Evolutionary conservation across 2,797 vertebrate genomes (phyloP).

Genomic region (Steatocranus sp.): DNA sequence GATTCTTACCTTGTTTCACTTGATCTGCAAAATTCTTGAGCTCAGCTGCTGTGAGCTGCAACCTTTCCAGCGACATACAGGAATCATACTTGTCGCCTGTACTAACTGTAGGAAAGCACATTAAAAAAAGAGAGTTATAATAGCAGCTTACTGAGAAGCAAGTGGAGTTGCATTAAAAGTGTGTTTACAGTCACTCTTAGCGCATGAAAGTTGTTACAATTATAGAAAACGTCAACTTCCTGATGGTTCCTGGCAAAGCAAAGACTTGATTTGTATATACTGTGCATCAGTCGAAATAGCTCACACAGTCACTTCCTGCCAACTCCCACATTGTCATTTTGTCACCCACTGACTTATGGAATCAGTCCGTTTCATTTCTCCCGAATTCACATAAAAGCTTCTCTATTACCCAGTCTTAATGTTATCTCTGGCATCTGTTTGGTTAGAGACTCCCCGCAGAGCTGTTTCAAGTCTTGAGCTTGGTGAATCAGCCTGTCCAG

Average conservation of each 20-base stretch:
- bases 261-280: neutral
- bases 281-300: neutral
- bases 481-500: constrained; percentile 41
- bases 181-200: neutral
- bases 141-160: neutral
- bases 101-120: constrained; percentile 15
- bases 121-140: neutral
- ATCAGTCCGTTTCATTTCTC: neutral
- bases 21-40: constrained; percentile 24
- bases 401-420: constrained; percentile 39
- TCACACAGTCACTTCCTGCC: constrained; percentile 7
- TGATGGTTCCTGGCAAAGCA: neutral
- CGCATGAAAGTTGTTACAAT: neutral
- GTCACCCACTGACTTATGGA: constrained; percentile 23
- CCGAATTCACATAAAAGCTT: neutral
- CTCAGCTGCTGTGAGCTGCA: constrained; percentile 42
- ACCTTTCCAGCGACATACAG: constrained; percentile 14
- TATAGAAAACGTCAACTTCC: neutral
- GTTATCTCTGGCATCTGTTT: neutral
- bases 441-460: constrained; percentile 27
- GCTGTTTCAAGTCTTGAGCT: constrained; percentile 38
- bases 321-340: constrained; percentile 12
- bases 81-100: constrained; percentile 20
- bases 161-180: neutral
- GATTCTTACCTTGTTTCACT: constrained; percentile 59